These are phyloP conservation scores for Stenopsyche tienmushanensis DNA, from an alignment of 1,140 invertebrate genomes.

Conservation along the genomic window DNA sequence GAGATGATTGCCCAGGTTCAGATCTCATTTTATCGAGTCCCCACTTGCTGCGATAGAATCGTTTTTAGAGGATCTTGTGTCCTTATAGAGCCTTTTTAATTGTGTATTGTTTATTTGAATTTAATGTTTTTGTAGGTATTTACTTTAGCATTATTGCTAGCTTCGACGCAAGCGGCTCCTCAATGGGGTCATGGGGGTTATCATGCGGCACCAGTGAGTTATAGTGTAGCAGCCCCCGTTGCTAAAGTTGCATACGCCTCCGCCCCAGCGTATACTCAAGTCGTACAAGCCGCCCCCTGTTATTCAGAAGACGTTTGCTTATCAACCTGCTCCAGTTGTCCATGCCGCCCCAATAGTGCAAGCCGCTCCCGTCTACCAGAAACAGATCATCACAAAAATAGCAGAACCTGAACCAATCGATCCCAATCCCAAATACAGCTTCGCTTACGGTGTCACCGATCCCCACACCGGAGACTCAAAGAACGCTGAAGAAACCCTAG, in stretches of 20 bases:
- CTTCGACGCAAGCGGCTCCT: conserved; percentile 22
- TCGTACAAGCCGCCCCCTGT: conserved; percentile 13
- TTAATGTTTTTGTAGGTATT: conserved; percentile 26
- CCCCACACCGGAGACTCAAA: conserved; percentile 70
- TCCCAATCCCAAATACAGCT: conserved; percentile 71
- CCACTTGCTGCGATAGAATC: too few species aligned
- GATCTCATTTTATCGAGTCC: too few species aligned
- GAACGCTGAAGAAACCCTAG: conserved; percentile 60
- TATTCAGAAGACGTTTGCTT: conserved; percentile 2
- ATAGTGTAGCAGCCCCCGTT: conserved; percentile 29
- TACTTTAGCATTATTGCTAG: conserved; percentile 27
- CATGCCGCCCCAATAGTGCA: conserved; percentile 44
- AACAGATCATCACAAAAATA: conserved; percentile 44
- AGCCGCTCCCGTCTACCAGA: conserved; percentile 44
- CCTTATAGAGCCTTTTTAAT: too few species aligned
- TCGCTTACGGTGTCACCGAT: conserved; percentile 71
- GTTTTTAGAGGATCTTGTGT: too few species aligned
- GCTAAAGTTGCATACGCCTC: conserved; percentile 20
- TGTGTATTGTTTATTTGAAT: conserved; percentile 4
- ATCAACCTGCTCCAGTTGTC: conserved; percentile 22
- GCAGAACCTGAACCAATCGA: conserved; percentile 61
- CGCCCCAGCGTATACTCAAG: conserved; percentile 6
- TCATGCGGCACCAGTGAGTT: conserved; percentile 17
- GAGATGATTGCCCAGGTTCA: conserved; percentile 21
- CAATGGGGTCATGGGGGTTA: background rate